Evolutionary conservation across 2,888 invertebrate species (phyloP).

Genomic region (Schizaphis graminum): DNA sequence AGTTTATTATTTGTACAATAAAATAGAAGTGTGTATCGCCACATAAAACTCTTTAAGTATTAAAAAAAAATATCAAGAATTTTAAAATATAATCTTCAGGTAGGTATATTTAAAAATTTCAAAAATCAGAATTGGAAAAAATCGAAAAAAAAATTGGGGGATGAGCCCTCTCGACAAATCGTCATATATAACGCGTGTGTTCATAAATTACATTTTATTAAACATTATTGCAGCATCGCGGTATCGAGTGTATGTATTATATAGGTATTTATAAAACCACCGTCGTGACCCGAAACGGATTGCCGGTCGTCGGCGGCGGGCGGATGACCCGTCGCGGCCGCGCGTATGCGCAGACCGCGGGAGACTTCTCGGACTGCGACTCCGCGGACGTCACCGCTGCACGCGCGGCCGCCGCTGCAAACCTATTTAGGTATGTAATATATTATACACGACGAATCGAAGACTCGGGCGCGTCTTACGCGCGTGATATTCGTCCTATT

Average conservation of each 20-base stretch:
- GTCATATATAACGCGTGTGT: not conserved
- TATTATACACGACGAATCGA: not conserved
- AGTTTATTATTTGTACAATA: no score
- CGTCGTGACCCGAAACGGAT: conserved; percentile 12
- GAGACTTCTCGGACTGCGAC: not conserved
- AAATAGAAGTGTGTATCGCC: no score
- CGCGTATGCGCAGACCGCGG: not conserved
- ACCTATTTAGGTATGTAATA: not conserved
- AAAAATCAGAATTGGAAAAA: no score
- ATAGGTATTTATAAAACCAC: not conserved
- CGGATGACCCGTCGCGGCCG: not conserved
- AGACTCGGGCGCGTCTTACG: not conserved
- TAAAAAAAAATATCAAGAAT: no score
- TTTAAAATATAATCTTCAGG: no score
- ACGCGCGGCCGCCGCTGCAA: not conserved
- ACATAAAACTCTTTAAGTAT: no score
- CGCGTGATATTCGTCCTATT: no score
- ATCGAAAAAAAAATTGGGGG: no score
- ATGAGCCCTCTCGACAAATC: no score
- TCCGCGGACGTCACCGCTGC: not conserved
- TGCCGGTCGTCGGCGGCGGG: not conserved
- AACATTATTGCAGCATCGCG: not conserved
- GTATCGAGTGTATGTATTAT: not conserved
- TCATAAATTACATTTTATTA: not conserved
- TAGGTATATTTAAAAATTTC: no score